A percentile compares a stretch with the other conserved stretches of the same genome.
Conservation (phyloP, 2,888 invertebrate genomes). For the Suillia variegata region DNA sequence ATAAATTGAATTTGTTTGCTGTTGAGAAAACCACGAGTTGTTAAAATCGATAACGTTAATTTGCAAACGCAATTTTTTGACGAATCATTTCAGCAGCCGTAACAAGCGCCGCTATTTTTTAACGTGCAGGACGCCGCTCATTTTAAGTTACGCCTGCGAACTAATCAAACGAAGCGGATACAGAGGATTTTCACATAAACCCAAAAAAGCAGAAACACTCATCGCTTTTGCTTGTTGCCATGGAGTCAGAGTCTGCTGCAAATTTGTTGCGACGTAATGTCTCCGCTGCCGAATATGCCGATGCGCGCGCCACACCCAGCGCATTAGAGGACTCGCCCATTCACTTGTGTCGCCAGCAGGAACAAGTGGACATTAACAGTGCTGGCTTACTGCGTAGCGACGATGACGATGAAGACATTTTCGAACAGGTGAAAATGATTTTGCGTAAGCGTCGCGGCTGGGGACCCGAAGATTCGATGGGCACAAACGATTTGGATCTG, state of each 20-base stretch:
- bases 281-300: conserved; percentile 33
- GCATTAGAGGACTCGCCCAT: conserved; percentile 37
- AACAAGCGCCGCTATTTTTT: not conserved
- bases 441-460: conserved; percentile 58
- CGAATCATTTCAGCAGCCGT: not conserved
- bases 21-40: no score
- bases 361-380: conserved; percentile 23
- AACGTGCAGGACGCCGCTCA: not conserved
- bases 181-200: not conserved
- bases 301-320: conserved; percentile 33
- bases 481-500: conserved; percentile 54
- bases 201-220: no score
- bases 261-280: conserved; percentile 36
- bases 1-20: no score
- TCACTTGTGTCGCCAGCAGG: conserved; percentile 30
- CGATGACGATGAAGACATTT: conserved; percentile 52
- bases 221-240: not conserved
- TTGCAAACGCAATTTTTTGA: no score
- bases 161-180: not conserved
- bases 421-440: conserved; percentile 58
- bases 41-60: no score
- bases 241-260: conserved; percentile 28
- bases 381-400: conserved; percentile 21
- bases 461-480: conserved; percentile 56
- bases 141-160: not conserved